Percentiles rank a stretch among this genome's conserved stretches.
phyloP scores from a whole-genome alignment of 2,888 invertebrate genomes.

The Ectobius pallidus region DNA sequence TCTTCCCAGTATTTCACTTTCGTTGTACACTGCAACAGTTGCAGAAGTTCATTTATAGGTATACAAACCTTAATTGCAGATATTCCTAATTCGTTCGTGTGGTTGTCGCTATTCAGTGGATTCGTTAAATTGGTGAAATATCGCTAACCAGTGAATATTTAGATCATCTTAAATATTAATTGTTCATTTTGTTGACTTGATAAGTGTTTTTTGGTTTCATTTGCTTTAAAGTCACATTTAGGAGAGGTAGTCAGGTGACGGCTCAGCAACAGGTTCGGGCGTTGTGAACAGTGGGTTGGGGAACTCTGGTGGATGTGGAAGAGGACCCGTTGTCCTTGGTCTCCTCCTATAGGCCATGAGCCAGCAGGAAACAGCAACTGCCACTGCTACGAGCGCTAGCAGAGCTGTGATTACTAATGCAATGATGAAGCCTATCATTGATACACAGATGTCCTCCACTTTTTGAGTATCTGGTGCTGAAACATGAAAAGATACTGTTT shows the following conservation, averaged over 20 bases:
- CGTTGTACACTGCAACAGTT: background rate
- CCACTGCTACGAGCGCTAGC: constrained; percentile 89
- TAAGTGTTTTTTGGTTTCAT: constrained; percentile 26
- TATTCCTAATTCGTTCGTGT: no score
- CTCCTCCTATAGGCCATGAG: constrained; percentile 90
- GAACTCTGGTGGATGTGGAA: constrained; percentile 94
- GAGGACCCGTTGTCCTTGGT: constrained; percentile 85
- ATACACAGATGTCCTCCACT: constrained; percentile 88
- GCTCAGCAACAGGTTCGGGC: constrained; percentile 79
- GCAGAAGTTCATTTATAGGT: background rate
- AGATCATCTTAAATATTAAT: background rate
- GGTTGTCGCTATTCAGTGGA: constrained; percentile 23
- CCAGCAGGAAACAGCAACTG: constrained; percentile 95
- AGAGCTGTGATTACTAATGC: constrained; percentile 91
- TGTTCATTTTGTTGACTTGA: background rate
- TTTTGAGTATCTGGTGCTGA: constrained; percentile 61
- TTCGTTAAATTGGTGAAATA: background rate
- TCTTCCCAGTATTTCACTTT: background rate
- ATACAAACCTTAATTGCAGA: background rate
- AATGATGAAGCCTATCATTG: constrained; percentile 91
- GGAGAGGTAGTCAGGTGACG: constrained; percentile 77
- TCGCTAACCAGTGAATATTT: background rate
- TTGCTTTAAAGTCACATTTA: constrained; percentile 40
- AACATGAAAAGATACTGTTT: no score
- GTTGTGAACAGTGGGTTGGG: constrained; percentile 91